These are phyloP conservation scores for Sebastes itinus DNA, from an alignment of 2,797 vertebrate species.

Conservation along the genomic window DNA sequence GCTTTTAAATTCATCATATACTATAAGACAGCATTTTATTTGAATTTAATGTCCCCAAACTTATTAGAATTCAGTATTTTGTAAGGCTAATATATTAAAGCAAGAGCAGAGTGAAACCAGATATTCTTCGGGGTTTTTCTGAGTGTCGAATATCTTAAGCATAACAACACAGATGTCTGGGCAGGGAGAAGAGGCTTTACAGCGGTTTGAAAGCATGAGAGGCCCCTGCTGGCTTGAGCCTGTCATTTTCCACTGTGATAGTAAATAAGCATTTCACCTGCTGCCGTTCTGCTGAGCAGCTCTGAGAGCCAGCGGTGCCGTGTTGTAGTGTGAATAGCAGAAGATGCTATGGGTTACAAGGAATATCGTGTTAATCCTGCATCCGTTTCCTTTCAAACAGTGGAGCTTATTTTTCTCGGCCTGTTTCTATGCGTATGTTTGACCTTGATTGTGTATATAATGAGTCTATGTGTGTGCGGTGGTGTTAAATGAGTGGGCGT, in stretches of 20 bases:
- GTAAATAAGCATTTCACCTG: slow-evolving; percentile 59
- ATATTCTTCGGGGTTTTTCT: neutral
- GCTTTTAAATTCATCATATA: slow-evolving; percentile 19
- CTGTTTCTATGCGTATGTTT: slow-evolving; percentile 34
- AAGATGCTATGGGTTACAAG: slow-evolving; percentile 12
- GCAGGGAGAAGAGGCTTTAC: slow-evolving; percentile 34
- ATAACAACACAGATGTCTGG: slow-evolving; percentile 48
- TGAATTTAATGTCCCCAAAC: neutral
- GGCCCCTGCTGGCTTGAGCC: slow-evolving; percentile 48
- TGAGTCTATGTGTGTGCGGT: slow-evolving; percentile 17
- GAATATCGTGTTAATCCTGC: slow-evolving; percentile 40
- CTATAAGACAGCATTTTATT: neutral
- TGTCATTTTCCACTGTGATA: slow-evolving; percentile 61
- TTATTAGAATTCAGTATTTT: slow-evolving; percentile 11
- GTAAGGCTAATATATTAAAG: neutral
- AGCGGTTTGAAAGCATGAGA: slow-evolving; percentile 22
- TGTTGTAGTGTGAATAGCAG: slow-evolving; percentile 1
- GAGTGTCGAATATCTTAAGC: slow-evolving; percentile 32
- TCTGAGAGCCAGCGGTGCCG: neutral
- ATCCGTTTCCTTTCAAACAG: slow-evolving; percentile 55
- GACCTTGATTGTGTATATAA: slow-evolving; percentile 59
- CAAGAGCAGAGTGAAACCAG: neutral
- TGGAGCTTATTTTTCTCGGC: slow-evolving; percentile 27
- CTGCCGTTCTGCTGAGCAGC: slow-evolving; percentile 25
- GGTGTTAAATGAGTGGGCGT: slow-evolving; percentile 51